Evolutionary conservation across 2,113 vertebrate species (phyloP).

Genomic region (human): DNA sequence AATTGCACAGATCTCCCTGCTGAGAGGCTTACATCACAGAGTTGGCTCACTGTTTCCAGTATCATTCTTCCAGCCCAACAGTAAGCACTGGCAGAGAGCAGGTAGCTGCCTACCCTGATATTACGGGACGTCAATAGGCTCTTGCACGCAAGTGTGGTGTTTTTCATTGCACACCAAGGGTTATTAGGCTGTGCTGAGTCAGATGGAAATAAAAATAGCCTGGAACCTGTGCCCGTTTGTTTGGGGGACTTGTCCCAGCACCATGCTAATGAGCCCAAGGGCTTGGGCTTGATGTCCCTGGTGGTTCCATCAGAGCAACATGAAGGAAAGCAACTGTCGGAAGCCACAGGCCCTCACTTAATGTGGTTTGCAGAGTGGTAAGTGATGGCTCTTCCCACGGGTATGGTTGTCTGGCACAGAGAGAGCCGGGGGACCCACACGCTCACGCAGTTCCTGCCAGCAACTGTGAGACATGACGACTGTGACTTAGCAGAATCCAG

Average conservation of each 20-base stretch:
- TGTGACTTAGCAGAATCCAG: rapidly evolving
- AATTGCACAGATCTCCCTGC: too few species aligned
- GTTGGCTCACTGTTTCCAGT: rapidly evolving
- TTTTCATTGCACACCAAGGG: rapidly evolving
- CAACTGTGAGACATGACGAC: background rate
- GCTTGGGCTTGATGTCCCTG: rapidly evolving
- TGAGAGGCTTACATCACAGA: rapidly evolving
- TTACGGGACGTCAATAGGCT: rapidly evolving
- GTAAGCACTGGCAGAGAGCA: rapidly evolving
- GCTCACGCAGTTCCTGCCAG: rapidly evolving
- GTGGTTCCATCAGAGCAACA: background rate
- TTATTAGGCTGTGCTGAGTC: background rate
- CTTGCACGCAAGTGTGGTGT: too few species aligned
- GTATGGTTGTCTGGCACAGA: background rate
- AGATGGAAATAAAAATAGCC: rapidly evolving
- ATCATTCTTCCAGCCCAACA: background rate
- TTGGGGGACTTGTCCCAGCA: rapidly evolving
- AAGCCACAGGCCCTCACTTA: background rate
- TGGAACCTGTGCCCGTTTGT: rapidly evolving
- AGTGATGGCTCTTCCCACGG: rapidly evolving
- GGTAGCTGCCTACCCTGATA: rapidly evolving
- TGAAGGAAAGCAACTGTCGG: rapidly evolving
- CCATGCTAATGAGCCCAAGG: rapidly evolving
- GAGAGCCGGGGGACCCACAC: rapidly evolving
- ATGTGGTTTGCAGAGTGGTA: rapidly evolving